Percentiles rank a stretch among this genome's conserved stretches.
phyloP scores from a whole-genome alignment of 2,888 invertebrate genomes.

The Apomyelois bistriatella region DNA sequence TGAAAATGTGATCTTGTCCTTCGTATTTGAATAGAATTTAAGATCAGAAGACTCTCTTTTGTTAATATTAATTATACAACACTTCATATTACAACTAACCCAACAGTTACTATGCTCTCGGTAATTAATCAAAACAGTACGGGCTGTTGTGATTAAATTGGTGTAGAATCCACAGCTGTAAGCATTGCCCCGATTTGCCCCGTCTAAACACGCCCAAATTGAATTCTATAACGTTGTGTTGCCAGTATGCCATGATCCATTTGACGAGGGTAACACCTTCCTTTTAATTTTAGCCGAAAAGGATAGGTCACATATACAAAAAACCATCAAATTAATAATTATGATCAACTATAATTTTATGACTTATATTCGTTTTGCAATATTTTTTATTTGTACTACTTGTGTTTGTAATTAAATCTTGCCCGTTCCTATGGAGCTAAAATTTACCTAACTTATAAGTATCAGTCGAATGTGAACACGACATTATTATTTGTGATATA shows the following conservation, averaged over 20 bases:
- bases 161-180: conserved; percentile 44
- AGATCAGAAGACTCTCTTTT: too few species aligned
- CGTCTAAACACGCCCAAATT: conserved; percentile 39
- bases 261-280: conserved; percentile 12
- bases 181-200: conserved; percentile 15
- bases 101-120: conserved; percentile 1
- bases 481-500: too few species aligned
- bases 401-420: too few species aligned
- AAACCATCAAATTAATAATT: too few species aligned
- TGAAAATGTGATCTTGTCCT: too few species aligned
- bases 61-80: neutral
- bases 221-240: conserved; percentile 14
- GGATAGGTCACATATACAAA: conserved; percentile 4
- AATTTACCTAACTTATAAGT: too few species aligned
- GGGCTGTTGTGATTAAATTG: conserved; percentile 38
- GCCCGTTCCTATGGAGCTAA: too few species aligned
- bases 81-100: neutral
- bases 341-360: too few species aligned
- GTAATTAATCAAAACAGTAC: conserved; percentile 46
- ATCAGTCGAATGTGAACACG: too few species aligned
- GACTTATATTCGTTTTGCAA: too few species aligned
- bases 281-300: conserved; percentile 1
- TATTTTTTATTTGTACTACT: too few species aligned
- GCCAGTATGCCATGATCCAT: neutral
- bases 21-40: too few species aligned